Base-by-base conservation (phyloP, 2,797 vertebrate genomes). In the Ctenochaetus hawaiiensis region DNA sequence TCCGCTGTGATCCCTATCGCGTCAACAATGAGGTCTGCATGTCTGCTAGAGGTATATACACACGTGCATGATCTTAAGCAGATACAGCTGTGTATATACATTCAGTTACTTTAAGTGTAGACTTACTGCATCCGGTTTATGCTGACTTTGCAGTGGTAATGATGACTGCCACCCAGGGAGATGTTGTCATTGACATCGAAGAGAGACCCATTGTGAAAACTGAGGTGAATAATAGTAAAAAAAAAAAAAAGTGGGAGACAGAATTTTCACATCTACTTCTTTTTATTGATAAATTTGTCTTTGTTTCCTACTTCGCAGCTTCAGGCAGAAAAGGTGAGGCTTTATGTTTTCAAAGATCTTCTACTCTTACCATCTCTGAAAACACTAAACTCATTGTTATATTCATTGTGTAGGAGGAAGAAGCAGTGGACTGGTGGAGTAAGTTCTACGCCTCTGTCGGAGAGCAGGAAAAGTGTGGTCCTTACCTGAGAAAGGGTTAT, bases 381-480 rank as follows among this genome's bases (percentile, higher is more conserved):
- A 77, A 71, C 2, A 41, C 10, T 12, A 49, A 72, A n/a, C 30
- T 17, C 2, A 39, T 26, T 13, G 5, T 71, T 41, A 18, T 70
- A 73, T 68, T 73, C 8, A 2, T 39, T 73, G 30, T 78, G 13
- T 45, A 99, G 98, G 97, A 98, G 80, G 96, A 97, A 82, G 98
- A 99, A 92, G 89, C 96, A 1, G 94, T 99, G 22, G 98, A 99
- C 80, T 99, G 98, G 98, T 99, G 98, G 98, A 99, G 98, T 90
- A 99, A 99, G 92, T 99, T 98, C 92, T 99, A 96, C 62, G 96
- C 98, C 83, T 99, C 98, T 16, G 23, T 92, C 20, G 98, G 97
- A 57, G 94, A 97, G 39, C 91, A 94, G 73, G 95, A 97, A 74
- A 99, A 98, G 94, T 99, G 98, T 78, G 96, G 96, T 47, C 97